A percentile compares a stretch with the other conserved stretches of the same genome.
Evolutionary conservation across 2,113 vertebrate species (phyloP).

Genomic region (Atherinomorus stipes): DNA sequence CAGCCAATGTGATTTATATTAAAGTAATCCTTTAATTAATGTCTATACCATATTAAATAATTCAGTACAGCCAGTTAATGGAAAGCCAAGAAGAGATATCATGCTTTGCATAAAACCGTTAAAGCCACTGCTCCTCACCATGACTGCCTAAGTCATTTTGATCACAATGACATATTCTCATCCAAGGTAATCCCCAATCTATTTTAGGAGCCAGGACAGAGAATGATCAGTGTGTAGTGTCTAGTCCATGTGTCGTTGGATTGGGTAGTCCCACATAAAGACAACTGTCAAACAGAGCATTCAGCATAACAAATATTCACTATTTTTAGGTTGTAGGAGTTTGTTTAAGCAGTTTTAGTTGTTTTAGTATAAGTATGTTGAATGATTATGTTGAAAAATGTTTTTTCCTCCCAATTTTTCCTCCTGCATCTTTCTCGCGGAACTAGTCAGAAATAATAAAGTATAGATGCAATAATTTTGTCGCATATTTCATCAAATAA

Average conservation of each 20-base stretch:
- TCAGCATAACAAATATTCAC: neutral
- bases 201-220: slow-evolving; percentile 59
- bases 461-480: neutral
- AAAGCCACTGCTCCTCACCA: slow-evolving; percentile 71
- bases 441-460: neutral
- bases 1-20: slow-evolving; percentile 76
- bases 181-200: slow-evolving; percentile 81
- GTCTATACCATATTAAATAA: slow-evolving; percentile 83
- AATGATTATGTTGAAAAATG: neutral
- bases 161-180: slow-evolving; percentile 75
- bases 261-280: neutral
- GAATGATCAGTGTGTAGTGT: slow-evolving; percentile 55
- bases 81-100: slow-evolving; percentile 77
- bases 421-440: neutral
- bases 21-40: slow-evolving; percentile 86
- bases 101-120: slow-evolving; percentile 85
- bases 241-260: neutral
- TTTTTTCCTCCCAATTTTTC: neutral
- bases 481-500: neutral
- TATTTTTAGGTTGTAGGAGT: neutral
- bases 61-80: slow-evolving; percentile 80
- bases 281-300: neutral
- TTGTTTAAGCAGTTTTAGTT: too few relatives aligned
- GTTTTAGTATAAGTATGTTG: neutral
- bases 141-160: slow-evolving; percentile 74